A percentile compares a stretch with the other conserved stretches of the same genome.
Conservation (phyloP, 1,140 invertebrate genomes). For the Drosophila pruinosa region DNA sequence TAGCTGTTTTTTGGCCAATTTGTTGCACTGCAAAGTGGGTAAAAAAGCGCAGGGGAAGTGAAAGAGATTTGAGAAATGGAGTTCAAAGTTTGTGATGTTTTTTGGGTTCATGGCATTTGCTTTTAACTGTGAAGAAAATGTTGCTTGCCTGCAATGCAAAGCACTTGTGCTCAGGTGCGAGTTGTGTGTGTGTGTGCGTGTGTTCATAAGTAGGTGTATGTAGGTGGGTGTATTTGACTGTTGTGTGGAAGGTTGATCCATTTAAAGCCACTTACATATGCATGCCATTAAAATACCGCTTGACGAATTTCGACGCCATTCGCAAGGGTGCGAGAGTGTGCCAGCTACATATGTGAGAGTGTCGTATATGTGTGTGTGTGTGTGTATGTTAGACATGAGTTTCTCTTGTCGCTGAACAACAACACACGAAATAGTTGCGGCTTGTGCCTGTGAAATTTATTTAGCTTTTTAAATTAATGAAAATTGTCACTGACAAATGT, state of each 20-base stretch:
- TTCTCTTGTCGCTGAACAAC: conserved; percentile 16
- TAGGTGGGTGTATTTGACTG: neutral
- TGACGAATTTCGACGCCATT: neutral
- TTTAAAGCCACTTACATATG: conserved; percentile 43
- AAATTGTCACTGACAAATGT: conserved; percentile 78
- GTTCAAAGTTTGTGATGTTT: conserved; percentile 13
- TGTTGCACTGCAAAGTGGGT: conserved; percentile 1
- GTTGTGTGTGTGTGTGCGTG: neutral
- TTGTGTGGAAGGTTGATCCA: conserved; percentile 14
- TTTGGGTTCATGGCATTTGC: conserved; percentile 23
- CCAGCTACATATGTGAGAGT: neutral
- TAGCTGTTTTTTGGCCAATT: neutral
- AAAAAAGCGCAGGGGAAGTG: neutral
- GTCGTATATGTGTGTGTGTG: neutral
- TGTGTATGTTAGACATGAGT: conserved; percentile 22
- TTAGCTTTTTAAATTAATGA: conserved; percentile 76
- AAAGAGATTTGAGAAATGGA: neutral
- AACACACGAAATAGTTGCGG: conserved; percentile 25
- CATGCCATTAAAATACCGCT: conserved; percentile 39
- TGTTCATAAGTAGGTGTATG: neutral
- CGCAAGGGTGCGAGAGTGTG: neutral
- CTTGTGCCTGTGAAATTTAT: conserved; percentile 49
- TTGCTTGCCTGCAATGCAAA: neutral
- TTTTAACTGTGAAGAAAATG: conserved; percentile 6
- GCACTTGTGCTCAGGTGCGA: conserved; percentile 10